These are phyloP conservation scores for Poeciliopsis turneri DNA, from an alignment of 2,797 vertebrate genomes.

Conservation along the genomic window DNA sequence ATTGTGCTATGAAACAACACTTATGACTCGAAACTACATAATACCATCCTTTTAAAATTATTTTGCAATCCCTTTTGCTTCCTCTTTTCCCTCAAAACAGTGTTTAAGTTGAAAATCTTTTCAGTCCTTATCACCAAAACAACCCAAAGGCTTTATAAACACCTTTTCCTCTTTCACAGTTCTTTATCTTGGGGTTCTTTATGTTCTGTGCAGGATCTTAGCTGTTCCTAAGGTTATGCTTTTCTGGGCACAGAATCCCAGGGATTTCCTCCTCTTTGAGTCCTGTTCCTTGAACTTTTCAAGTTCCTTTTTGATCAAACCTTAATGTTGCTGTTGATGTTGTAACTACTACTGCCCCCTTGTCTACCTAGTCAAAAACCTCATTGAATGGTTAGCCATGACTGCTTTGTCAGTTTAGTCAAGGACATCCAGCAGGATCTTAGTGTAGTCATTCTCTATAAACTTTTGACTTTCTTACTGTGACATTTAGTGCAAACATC, in stretches of 20 bases:
- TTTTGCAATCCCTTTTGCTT: not conserved
- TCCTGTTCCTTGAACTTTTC: not conserved
- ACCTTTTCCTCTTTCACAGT: not conserved
- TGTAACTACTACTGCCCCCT: not conserved
- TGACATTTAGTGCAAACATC: not conserved
- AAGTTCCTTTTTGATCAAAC: not conserved
- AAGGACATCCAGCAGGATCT: not conserved
- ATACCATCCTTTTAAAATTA: not conserved
- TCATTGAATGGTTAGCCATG: not conserved
- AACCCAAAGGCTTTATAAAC: not conserved
- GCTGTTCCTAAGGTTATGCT: not conserved
- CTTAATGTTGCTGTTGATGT: not conserved
- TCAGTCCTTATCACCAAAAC: not conserved
- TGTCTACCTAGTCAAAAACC: not conserved
- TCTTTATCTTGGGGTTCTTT: not conserved
- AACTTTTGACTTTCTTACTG: not conserved
- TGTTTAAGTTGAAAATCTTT: not conserved
- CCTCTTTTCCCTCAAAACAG: not conserved
- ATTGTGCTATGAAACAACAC: too few species aligned
- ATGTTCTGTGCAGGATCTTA: not conserved
- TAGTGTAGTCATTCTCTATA: not conserved
- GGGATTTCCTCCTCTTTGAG: not conserved
- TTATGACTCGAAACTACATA: too few species aligned
- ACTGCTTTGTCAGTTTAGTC: not conserved
- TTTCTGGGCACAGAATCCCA: not conserved